A percentile compares a stretch with the other conserved stretches of the same genome.
Conservation (phyloP, 1,140 invertebrate species). For the Cyclargus thomasi region DNA sequence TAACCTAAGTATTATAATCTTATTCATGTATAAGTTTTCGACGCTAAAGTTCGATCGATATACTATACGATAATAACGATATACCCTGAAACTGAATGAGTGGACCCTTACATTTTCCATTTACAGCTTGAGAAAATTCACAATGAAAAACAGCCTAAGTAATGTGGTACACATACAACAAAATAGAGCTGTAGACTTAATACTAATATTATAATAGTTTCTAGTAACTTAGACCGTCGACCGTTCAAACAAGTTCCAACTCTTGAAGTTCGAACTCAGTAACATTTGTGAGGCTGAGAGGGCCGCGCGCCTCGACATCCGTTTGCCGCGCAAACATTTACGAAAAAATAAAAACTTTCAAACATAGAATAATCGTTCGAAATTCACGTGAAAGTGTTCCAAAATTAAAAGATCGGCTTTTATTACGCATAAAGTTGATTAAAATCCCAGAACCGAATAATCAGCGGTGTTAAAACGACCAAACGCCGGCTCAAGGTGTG, state of each 20-base stretch:
- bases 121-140: no score
- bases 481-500: slow-evolving; percentile 45
- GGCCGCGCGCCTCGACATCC: slow-evolving; percentile 50
- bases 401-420: slow-evolving; percentile 25
- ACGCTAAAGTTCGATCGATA: no score
- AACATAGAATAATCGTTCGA: slow-evolving; percentile 25
- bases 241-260: slow-evolving; percentile 23
- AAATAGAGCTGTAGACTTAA: background rate
- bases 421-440: slow-evolving; percentile 27
- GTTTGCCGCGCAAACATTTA: slow-evolving; percentile 51
- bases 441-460: slow-evolving; percentile 36
- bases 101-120: no score
- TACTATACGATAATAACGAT: no score
- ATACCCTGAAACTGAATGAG: no score
- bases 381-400: slow-evolving; percentile 37
- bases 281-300: slow-evolving; percentile 47
- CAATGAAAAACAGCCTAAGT: background rate
- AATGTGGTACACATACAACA: background rate
- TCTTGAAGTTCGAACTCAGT: slow-evolving; percentile 41
- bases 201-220: slow-evolving; percentile 18
- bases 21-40: no score
- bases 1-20: no score
- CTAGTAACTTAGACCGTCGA: slow-evolving; percentile 18
- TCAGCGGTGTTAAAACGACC: slow-evolving; percentile 37
- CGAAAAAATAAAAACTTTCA: slow-evolving; percentile 51